These are phyloP conservation scores for Platygyra sinensis DNA, from an alignment of 64 coral and sea anemone genomes.

Conservation along the genomic window DNA sequence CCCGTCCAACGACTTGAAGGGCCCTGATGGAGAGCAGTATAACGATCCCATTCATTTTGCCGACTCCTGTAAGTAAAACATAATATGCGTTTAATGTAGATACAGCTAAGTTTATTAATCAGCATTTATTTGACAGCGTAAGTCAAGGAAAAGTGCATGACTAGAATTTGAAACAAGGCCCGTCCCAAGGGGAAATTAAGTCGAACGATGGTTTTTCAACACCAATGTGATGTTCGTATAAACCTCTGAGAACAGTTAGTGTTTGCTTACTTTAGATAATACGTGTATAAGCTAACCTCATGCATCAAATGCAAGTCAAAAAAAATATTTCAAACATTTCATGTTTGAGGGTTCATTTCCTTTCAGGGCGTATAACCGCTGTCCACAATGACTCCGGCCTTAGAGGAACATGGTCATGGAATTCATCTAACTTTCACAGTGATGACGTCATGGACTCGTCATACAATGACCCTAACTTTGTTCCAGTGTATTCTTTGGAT, in stretches of 20 bases:
- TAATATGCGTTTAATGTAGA: not conserved
- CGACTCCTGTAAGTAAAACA: slow-evolving; percentile 61
- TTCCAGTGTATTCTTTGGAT: slow-evolving; percentile 49
- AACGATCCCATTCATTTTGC: slow-evolving; percentile 52
- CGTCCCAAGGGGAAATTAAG: not conserved
- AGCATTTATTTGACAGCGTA: too few species aligned
- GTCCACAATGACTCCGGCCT: slow-evolving; percentile 45
- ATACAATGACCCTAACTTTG: slow-evolving; percentile 50
- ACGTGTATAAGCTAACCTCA: too few species aligned
- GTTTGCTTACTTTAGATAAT: too few species aligned
- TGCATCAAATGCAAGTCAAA: too few species aligned
- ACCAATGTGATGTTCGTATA: too few species aligned
- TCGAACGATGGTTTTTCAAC: too few species aligned
- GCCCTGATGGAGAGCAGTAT: slow-evolving; percentile 56
- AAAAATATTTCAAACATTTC: too few species aligned
- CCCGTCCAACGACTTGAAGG: slow-evolving; percentile 54
- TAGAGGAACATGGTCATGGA: slow-evolving; percentile 70
- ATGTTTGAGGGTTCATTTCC: too few species aligned
- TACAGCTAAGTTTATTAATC: not conserved
- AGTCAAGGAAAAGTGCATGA: not conserved
- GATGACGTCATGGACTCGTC: slow-evolving; percentile 82
- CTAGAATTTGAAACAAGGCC: not conserved
- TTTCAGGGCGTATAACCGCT: slow-evolving; percentile 30
- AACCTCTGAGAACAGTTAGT: too few species aligned
- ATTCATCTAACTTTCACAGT: slow-evolving; percentile 73